Evolutionary conservation across 2,113 vertebrate genomes (phyloP).

Genomic region (human): GRCh38 chr9:126342501-126343000

Average conservation of each 20-base stretch:
- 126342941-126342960: background rate
- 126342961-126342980: fast-evolving
- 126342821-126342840: background rate
- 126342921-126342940: background rate
- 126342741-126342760: background rate
- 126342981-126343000: background rate
- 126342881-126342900: background rate
- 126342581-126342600: conserved; percentile 39
- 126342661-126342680: background rate
- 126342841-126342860: background rate
- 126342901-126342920: fast-evolving
- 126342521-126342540: conserved; percentile 19
- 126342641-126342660: background rate
- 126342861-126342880: background rate
- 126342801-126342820: background rate
- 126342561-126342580: conserved; percentile 47
- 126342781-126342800: background rate
- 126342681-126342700: background rate
- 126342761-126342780: background rate
- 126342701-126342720: conserved; percentile 5
- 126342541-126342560: conserved; percentile 70
- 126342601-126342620: background rate
- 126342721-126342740: background rate
- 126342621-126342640: background rate
- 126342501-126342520: conserved; percentile 74